Evolutionary conservation across 2,113 vertebrate genomes (phyloP).

Genomic region (Glaucidium brasilianum): DNA sequence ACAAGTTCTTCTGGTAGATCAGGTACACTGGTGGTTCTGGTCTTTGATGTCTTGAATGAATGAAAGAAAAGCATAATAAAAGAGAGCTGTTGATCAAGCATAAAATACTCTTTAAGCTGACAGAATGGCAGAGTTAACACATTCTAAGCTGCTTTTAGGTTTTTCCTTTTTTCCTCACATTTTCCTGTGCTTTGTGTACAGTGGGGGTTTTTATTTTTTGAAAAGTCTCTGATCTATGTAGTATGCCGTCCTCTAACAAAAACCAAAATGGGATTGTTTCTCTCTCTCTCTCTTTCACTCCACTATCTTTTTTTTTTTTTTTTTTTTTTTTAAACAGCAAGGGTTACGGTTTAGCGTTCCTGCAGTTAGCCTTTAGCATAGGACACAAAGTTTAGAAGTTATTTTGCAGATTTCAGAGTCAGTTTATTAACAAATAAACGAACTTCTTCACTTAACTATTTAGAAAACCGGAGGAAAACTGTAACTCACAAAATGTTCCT

Average conservation of each 20-base stretch:
- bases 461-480: neutral
- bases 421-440: neutral
- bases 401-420: constrained; percentile 15
- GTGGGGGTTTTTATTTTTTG: constrained; percentile 83
- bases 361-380: neutral
- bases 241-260: constrained; percentile 81
- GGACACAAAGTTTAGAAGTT: constrained; percentile 2
- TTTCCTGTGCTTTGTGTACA: constrained; percentile 88
- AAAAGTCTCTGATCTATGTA: constrained; percentile 86
- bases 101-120: constrained; percentile 90
- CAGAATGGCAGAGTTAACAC: constrained; percentile 88
- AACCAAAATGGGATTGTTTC: constrained; percentile 82
- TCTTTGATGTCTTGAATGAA: constrained; percentile 87
- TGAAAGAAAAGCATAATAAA: constrained; percentile 87
- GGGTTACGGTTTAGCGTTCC: neutral
- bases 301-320: constrained; percentile 27
- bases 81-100: constrained; percentile 89
- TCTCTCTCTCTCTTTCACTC: constrained; percentile 67
- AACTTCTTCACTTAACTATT: neutral
- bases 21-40: constrained; percentile 82
- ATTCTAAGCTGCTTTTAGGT: constrained; percentile 86
- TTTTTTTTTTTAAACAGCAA: neutral
- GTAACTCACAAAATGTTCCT: neutral
- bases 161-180: constrained; percentile 76
- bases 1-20: constrained; percentile 80